phyloP scores from a whole-genome alignment of 2,113 vertebrate species.

The Sinocyclocheilus grahami region DNA sequence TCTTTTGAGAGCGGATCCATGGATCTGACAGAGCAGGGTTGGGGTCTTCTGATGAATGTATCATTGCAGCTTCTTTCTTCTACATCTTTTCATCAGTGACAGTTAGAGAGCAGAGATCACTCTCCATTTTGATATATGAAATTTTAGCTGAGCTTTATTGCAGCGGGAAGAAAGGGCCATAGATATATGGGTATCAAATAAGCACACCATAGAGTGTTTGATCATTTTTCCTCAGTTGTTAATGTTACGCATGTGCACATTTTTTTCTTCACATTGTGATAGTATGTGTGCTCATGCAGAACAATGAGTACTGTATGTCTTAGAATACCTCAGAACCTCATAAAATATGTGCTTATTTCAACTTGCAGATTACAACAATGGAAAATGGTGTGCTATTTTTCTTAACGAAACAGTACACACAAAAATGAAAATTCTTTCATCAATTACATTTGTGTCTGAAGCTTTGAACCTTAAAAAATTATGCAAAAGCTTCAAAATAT shows the following conservation, averaged over 20 bases:
- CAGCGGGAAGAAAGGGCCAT: constrained; percentile 20
- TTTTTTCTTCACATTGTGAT: not conserved
- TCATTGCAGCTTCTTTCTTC: constrained; percentile 33
- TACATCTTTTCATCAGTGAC: constrained; percentile 37
- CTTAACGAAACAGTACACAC: not conserved
- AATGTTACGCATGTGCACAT: not conserved
- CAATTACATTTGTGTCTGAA: not conserved
- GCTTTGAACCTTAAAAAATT: not conserved
- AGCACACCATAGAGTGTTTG: constrained; percentile 28
- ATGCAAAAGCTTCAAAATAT: not conserved
- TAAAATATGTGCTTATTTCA: not conserved
- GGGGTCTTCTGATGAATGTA: constrained; percentile 35
- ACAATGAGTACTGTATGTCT: not conserved
- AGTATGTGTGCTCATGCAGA: not conserved
- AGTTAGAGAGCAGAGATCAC: constrained; percentile 32
- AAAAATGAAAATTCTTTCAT: not conserved
- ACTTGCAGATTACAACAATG: not conserved
- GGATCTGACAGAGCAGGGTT: constrained; percentile 9
- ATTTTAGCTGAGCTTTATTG: constrained; percentile 50
- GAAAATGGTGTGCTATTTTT: not conserved
- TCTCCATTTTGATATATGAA: constrained; percentile 48
- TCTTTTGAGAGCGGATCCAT: constrained; percentile 22
- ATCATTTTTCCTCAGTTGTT: not conserved
- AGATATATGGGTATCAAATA: constrained; percentile 48
- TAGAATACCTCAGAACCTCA: not conserved